A percentile compares a stretch with the other conserved stretches of the same genome.
These are phyloP conservation scores for Conchocele bisecta DNA, from an alignment of 2,888 invertebrate species.

Conservation along the genomic window DNA sequence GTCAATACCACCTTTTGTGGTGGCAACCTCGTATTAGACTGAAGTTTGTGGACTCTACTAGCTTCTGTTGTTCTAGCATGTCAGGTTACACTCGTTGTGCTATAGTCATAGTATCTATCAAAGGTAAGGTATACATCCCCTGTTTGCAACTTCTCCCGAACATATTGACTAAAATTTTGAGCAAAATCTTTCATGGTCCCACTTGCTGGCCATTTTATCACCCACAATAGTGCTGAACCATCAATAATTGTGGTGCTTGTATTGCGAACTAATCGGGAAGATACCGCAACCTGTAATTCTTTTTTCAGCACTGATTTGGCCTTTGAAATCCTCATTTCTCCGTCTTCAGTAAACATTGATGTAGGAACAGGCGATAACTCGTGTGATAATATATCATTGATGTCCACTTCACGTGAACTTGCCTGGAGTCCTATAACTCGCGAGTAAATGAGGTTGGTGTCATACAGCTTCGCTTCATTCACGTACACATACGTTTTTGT, in stretches of 20 bases:
- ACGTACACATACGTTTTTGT: background rate
- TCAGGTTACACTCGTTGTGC: too few species aligned
- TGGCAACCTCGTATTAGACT: too few species aligned
- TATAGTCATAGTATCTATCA: too few species aligned
- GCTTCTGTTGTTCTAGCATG: too few species aligned
- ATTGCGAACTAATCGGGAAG: background rate
- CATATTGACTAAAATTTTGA: too few species aligned
- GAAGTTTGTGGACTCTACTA: too few species aligned
- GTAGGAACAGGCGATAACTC: constrained; percentile 30
- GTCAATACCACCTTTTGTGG: too few species aligned
- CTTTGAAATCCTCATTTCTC: constrained; percentile 17
- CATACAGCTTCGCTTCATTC: constrained; percentile 14
- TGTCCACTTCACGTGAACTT: constrained; percentile 17
- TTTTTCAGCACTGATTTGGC: constrained; percentile 10
- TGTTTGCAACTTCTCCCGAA: too few species aligned
- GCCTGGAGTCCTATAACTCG: constrained; percentile 27
- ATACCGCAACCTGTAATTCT: background rate
- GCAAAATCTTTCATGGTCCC: too few species aligned
- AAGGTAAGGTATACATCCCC: too few species aligned
- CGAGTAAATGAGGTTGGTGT: constrained; percentile 21
- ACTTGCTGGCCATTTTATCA: background rate
- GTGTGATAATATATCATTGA: background rate
- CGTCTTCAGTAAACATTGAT: constrained; percentile 29
- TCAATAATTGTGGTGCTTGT: background rate
- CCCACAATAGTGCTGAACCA: background rate